A percentile compares a stretch with the other conserved stretches of the same genome.
Conservation (phyloP, 1,140 invertebrate genomes). For the Zaprionus davidi region DNA sequence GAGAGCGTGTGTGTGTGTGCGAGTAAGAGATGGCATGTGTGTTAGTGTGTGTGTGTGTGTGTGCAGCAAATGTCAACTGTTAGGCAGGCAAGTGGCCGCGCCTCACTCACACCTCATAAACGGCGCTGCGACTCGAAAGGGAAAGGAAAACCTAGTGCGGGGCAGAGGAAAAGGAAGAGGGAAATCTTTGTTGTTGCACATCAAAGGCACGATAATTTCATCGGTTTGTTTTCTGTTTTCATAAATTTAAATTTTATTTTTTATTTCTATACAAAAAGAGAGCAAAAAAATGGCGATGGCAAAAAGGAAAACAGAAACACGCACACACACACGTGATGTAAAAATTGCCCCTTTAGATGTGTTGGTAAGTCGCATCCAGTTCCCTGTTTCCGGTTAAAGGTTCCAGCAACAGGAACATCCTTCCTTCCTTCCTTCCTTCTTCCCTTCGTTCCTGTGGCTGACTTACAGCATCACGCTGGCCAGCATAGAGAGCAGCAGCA, state of each 20-base stretch:
- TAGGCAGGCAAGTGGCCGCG: conserved; percentile 19
- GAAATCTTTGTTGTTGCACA: conserved; percentile 30
- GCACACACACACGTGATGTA: not conserved
- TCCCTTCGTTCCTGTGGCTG: not conserved
- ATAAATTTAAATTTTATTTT: conserved; percentile 23
- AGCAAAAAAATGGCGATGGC: conserved; percentile 11
- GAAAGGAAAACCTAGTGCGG: not conserved
- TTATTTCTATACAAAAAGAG: conserved; percentile 1
- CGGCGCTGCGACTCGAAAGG: conserved; percentile 7
- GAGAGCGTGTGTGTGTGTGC: not conserved
- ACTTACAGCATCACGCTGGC: conserved; percentile 36
- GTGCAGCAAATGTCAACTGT: conserved; percentile 39
- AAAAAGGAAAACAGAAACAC: conserved; percentile 17
- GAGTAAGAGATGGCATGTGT: not conserved
- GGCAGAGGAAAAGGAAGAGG: conserved; percentile 1
- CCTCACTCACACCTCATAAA: conserved; percentile 48
- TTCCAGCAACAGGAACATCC: no score
- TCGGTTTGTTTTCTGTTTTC: conserved; percentile 11
- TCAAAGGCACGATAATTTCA: conserved; percentile 32
- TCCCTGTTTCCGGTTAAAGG: not conserved
- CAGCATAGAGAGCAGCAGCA: conserved; percentile 48
- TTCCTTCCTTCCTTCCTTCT: not conserved
- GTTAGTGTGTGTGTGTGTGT: not conserved
- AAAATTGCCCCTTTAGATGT: no score
- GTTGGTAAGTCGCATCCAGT: not conserved